Base-by-base conservation (phyloP, 2,888 invertebrate species). In the Ceriagrion tenellum region DNA sequence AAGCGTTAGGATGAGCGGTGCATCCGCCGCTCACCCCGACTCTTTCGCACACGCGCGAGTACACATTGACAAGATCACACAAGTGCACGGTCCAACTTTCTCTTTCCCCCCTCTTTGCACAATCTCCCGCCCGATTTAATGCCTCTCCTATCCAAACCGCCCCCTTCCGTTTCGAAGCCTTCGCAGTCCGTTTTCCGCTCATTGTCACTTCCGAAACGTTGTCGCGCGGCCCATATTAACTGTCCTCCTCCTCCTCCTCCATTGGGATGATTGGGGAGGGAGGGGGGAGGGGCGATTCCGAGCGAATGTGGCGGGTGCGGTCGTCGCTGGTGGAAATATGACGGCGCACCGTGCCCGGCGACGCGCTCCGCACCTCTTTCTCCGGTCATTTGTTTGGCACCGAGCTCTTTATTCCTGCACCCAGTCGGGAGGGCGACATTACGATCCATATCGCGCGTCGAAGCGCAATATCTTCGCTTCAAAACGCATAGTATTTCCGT, bases 401-500 rank as follows among this genome's bases (percentile, higher is more conserved):
- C 47, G 47, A 4, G 47, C n/a, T n/a, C n/a, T 69, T n/a, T 13
- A n/a, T n/a, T n/a, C n/a, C 0, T 26, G n/a, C 69, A n/a, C n/a
- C n/a, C 69, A n/a, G 12, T 26, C n/a, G 69, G 6, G 10, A 35
- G 4, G 35, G 81, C 81, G 81, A 13, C 81, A 35, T 35, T 81
- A 81, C 35, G 26, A 81, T 35, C 81, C 81, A 81, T 81, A 81
- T 81, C 30, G 81, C 81, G 81, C 35, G 81, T 81, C 35, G 81
- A 16, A 13, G 35, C 10, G 81, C 35, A 35, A 81, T 69, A 69
- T 81, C 35, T 81, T 35, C 35, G 35, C 35, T 12, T 81, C 30
- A 26, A 69, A 69, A 69, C 4, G 23, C 69, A 69, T 69, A 26
- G 26, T n/a, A 26, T 69, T 69, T 0, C 69, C n/a, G 0, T n/a